These are phyloP conservation scores for Origma solitaria DNA, from an alignment of 2,113 vertebrate species.

Conservation along the genomic window DNA sequence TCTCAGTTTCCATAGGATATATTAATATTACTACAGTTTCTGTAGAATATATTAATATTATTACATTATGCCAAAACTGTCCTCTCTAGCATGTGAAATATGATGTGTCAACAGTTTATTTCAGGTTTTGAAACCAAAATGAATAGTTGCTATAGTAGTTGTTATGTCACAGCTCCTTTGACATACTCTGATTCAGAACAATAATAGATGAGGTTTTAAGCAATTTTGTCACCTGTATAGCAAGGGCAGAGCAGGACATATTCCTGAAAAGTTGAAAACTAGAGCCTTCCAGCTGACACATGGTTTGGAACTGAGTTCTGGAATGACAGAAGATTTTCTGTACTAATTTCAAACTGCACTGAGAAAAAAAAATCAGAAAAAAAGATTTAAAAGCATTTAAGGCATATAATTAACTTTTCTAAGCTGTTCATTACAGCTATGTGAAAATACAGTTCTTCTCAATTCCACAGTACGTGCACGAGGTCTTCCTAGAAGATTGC, in stretches of 20 bases:
- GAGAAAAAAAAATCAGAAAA: not conserved
- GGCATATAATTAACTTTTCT: not conserved
- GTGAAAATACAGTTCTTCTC: not conserved
- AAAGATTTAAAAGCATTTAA: not conserved
- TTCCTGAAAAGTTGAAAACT: not conserved
- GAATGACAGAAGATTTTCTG: not conserved
- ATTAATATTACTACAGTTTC: not conserved
- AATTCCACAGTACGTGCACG: not conserved
- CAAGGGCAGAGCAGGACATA: not conserved
- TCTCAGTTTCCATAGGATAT: not conserved
- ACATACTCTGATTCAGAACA: not conserved
- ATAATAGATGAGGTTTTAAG: not conserved
- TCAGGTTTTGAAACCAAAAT: not conserved
- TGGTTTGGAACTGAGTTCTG: not conserved
- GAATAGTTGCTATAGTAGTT: not conserved
- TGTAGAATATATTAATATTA: not conserved
- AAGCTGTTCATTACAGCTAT: not conserved
- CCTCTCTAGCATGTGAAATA: not conserved
- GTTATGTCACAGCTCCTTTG: not conserved
- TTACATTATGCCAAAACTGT: not conserved
- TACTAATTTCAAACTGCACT: not conserved
- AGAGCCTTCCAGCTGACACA: not conserved
- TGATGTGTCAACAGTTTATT: not conserved
- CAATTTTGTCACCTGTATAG: not conserved
- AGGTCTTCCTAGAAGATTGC: not conserved